Evolutionary conservation across 2,888 invertebrate species (phyloP).

Genomic region (Notodonta ziczac): DNA sequence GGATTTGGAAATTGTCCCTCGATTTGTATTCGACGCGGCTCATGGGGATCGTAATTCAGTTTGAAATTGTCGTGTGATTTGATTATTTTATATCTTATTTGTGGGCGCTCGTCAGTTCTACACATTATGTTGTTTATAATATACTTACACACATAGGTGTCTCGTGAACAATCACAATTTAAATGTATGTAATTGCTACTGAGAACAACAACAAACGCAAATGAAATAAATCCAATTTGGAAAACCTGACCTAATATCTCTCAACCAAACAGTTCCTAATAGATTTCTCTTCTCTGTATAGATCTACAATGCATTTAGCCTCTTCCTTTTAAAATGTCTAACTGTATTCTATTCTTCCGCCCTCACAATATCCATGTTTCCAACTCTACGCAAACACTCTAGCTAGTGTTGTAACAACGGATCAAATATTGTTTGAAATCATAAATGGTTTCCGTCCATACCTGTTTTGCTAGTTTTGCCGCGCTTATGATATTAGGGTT

Average conservation of each 20-base stretch:
- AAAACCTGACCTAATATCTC: neutral
- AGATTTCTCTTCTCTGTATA: neutral
- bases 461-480: conserved; percentile 30
- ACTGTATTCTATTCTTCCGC: conserved; percentile 6
- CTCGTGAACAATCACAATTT: neutral
- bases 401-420: conserved; percentile 35
- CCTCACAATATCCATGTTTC: conserved; percentile 3
- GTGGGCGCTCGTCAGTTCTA: conserved; percentile 17
- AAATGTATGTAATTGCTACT: neutral
- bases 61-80: conserved; percentile 34
- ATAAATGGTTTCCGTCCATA: conserved; percentile 43
- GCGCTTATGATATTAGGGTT: conserved; percentile 21
- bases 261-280: neutral
- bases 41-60: conserved; percentile 29
- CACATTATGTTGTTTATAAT: conserved; percentile 2
- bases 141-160: neutral
- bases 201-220: neutral
- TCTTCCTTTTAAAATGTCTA: conserved; percentile 3
- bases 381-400: conserved; percentile 21
- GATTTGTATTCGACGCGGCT: conserved; percentile 45
- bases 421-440: conserved; percentile 46
- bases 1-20: conserved; percentile 33
- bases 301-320: neutral
- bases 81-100: conserved; percentile 25
- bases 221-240: neutral